Conservation (phyloP, 2,113 vertebrate species). For the Gobiocypris rarus region DNA sequence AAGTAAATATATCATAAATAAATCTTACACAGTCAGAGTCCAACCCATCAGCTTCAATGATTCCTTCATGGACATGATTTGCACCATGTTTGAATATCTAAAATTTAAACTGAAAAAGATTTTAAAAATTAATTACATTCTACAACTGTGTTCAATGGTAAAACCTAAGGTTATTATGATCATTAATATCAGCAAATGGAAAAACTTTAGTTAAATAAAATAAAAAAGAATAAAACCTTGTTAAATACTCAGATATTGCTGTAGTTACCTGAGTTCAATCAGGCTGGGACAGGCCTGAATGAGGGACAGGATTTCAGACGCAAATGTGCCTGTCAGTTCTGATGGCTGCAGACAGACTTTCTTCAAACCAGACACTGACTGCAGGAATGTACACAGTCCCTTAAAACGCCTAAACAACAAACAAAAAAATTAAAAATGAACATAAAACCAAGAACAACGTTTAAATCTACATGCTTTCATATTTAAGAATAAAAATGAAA, state of each 20-base stretch:
- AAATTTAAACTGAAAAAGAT: not conserved
- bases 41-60: conserved; percentile 24
- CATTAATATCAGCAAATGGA: not conserved
- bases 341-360: not conserved
- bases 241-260: too few relatives aligned
- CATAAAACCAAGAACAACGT: not conserved
- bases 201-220: too few relatives aligned
- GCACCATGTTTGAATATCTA: accelerated
- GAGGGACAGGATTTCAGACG: not conserved
- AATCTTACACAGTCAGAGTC: conserved; percentile 38
- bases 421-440: not conserved
- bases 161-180: not conserved
- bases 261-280: not conserved
- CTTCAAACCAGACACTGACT: not conserved
- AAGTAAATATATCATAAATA: not conserved
- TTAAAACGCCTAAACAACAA: not conserved
- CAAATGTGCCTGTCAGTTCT: not conserved
- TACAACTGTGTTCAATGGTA: not conserved
- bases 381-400: not conserved
- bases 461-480: not conserved
- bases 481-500: not conserved
- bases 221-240: too few relatives aligned
- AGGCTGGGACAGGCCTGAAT: conserved; percentile 2
- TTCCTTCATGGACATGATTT: conserved; percentile 2
- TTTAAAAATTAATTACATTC: not conserved